Percentiles rank a stretch among this genome's conserved stretches.
These are phyloP conservation scores for Halcyon senegalensis DNA, from an alignment of 2,113 vertebrate genomes.

Conservation along the genomic window DNA sequence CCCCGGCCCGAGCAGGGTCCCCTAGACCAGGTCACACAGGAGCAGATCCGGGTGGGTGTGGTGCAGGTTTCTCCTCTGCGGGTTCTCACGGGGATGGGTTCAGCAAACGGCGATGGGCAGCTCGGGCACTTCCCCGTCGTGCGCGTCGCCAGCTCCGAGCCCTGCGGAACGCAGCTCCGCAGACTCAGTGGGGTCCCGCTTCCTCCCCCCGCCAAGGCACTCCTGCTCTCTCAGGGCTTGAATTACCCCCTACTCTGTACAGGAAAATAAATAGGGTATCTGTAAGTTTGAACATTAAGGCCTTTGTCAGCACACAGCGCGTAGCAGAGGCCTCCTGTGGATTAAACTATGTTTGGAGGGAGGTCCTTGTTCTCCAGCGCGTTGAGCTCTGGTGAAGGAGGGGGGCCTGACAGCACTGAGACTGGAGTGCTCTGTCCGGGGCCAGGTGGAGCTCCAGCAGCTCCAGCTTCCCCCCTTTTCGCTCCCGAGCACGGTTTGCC, in stretches of 20 bases:
- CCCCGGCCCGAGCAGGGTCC: too few species aligned
- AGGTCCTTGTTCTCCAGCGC: not conserved
- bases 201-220: not conserved
- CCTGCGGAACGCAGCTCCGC: not conserved
- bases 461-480: not conserved
- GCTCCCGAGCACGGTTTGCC: rapidly evolving
- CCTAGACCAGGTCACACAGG: too few species aligned
- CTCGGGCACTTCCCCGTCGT: rapidly evolving
- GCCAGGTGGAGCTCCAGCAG: not conserved
- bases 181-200: rapidly evolving
- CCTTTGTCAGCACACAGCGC: slow-evolving; percentile 26
- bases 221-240: not conserved
- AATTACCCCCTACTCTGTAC: not conserved
- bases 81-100: rapidly evolving
- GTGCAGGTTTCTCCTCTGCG: too few species aligned
- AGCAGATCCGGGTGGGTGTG: not conserved
- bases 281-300: slow-evolving; percentile 28
- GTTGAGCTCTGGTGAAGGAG: not conserved
- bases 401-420: not conserved
- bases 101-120: rapidly evolving
- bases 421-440: not conserved
- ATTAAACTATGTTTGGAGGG: not conserved
- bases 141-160: not conserved
- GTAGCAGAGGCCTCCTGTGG: slow-evolving; percentile 30
- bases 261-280: slow-evolving; percentile 15